Evolutionary conservation across 2,113 vertebrate genomes (phyloP), one percentile per base, ranked within the genome.

Genomic region (Oncorhynchus nerka): DNA sequence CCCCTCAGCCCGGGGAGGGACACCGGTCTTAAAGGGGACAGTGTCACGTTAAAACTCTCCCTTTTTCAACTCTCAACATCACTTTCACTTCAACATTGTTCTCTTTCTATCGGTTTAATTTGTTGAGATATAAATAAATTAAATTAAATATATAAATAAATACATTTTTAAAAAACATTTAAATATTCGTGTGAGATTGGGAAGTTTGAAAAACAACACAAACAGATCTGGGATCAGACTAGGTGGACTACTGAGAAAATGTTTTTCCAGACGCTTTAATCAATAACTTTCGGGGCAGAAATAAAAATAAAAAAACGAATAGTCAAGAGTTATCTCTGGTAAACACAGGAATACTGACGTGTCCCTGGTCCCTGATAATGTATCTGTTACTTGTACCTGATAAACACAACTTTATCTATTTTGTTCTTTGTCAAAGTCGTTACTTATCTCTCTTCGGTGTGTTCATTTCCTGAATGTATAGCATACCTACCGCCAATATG

Each of bases 1-100:
- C 77, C 77, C 93, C 86, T 85, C 78, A 83, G 75, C 12, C 13
- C 4, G 71, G 75, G 89, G 92, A 90, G 92, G 90, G 88, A 87
- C 83, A 28, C 1, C 5, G 5, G 6, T 68, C 16, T 55, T 67
- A 67, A 67, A 67, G 15, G 5, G 4, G 28, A 30, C 65, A 67
- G 28, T 3, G 1, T 8, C 65, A 32, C 51, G 51, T 19, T 55
- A 32, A 45, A 45, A 34, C 51, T 19, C 51, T 55, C 16, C 4
- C 39, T 11, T 55, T 9, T 55, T 19, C 51, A 1, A 55, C 51
- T 11, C 7, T 39, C 39, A 51, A 32, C 32, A 6, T 19, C 49
- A 55, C 12, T 55, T 15, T 55, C 16, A 45, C 39, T 45, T 45
- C 49, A 11, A 45, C 3, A 34, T 32, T 32, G 30, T 39, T 39